Percentiles rank a stretch among this genome's conserved stretches.
These are phyloP conservation scores for Samia ricini DNA, from an alignment of 1,140 invertebrate species.

Conservation along the genomic window DNA sequence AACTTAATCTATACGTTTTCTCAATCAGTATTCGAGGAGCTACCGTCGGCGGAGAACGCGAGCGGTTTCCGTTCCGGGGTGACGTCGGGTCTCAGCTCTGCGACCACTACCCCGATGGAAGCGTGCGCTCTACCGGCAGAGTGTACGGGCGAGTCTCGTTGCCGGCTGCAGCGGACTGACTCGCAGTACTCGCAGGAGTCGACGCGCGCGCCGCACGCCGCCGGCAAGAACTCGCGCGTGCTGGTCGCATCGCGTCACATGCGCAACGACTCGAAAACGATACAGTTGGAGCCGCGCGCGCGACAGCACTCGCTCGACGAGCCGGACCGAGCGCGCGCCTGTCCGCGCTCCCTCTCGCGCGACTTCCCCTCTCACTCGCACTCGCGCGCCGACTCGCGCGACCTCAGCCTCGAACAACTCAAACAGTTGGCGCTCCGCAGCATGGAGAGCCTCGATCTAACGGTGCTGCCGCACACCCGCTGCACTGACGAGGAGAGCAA, in stretches of 20 bases:
- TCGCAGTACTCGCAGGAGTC: constrained; percentile 70
- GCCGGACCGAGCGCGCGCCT: constrained; percentile 40
- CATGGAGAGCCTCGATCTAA: constrained; percentile 71
- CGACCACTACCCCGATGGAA: constrained; percentile 63
- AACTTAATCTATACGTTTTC: constrained; percentile 11
- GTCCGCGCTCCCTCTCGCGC: constrained; percentile 45
- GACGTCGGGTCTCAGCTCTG: constrained; percentile 65
- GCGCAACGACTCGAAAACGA: constrained; percentile 79
- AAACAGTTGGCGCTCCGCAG: constrained; percentile 23
- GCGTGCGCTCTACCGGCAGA: constrained; percentile 28
- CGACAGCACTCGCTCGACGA: constrained; percentile 60
- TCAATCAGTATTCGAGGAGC: constrained; percentile 82
- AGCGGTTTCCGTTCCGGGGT: constrained; percentile 65
- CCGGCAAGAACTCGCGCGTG: constrained; percentile 64
- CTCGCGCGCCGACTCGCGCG: constrained; percentile 52
- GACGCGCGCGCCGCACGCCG: constrained; percentile 27
- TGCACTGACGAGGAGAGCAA: constrained; percentile 71
- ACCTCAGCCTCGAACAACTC: constrained; percentile 41
- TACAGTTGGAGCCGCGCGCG: constrained; percentile 78
- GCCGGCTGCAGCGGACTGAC: constrained; percentile 61
- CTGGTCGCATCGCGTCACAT: constrained; percentile 78
- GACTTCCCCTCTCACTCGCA: constrained; percentile 38
- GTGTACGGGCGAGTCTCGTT: constrained; percentile 25
- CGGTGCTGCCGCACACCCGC: constrained; percentile 54
- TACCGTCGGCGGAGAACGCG: constrained; percentile 74